Base-by-base conservation (phyloP, 2,797 vertebrate genomes). In the Tokudaia tokunoshimensis region DNA sequence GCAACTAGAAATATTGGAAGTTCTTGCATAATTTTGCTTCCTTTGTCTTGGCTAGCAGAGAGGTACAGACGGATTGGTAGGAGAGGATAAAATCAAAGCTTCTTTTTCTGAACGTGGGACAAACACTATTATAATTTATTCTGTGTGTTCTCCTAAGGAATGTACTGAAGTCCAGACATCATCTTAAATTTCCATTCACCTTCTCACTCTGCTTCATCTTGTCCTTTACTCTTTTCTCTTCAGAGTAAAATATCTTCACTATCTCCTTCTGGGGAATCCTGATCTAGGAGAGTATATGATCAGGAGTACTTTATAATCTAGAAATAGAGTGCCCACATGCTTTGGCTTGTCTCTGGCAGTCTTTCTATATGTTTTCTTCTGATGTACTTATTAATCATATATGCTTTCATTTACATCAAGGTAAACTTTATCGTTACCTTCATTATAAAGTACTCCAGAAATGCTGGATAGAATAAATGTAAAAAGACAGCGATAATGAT, bases 381-480 rank as follows among this genome's bases (percentile, higher is more conserved):
- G 5, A 12, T 87, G 10, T 34, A 52, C 24, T 90, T 94, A 94
- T 41, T 81, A 84, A 76, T 65, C 75, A 34, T n/a, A 72, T 26
- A 37, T 92, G 29, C 29, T 84, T 82, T 86, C 24, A 13, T 37
- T 72, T 78, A 41, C 20, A 88, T 78, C 55, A 88, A 59, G 50
- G 57, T 63, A 89, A 50, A 85, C 82, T 76, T 52, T 81, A 29
- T 82, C 26, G 11, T 89, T 20, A 78, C 15, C 4, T 78, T 93
- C 80, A 65, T 12, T 34, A 59, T 88, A 84, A 91, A 94, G 34
- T 29, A 50, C 20, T 78, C 22, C 22, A 91, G 59, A 90, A 67
- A 91, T 65, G 14, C 11, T 89, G 91, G 37, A 59, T 91, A 81
- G 84, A 93, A 93, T 63, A 82, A 34, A 59, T 87, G 57, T n/a